These are phyloP conservation scores for Candoia aspera DNA, from an alignment of 2,113 vertebrate genomes.

Conservation along the genomic window DNA sequence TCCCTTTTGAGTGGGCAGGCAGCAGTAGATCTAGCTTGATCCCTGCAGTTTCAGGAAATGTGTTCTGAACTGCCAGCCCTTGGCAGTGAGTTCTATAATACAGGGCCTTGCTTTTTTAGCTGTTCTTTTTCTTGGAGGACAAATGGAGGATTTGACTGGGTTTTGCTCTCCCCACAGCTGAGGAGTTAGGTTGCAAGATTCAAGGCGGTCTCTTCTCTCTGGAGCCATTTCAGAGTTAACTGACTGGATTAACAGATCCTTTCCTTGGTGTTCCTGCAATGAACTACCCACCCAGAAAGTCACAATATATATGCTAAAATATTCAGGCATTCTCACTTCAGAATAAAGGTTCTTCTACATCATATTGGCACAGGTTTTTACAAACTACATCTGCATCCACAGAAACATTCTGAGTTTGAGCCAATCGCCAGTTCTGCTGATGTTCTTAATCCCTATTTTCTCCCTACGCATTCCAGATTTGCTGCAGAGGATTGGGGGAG, in stretches of 20 bases:
- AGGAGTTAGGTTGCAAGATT: not conserved
- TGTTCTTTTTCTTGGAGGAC: no score
- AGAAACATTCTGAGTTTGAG: not conserved
- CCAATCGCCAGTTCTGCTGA: not conserved
- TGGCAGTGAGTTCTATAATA: no score
- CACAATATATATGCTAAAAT: not conserved
- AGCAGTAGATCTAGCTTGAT: not conserved
- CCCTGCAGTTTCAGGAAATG: not conserved
- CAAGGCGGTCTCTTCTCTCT: not conserved
- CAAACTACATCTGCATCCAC: not conserved
- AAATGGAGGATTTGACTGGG: not conserved
- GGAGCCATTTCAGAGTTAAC: not conserved
- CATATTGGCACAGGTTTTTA: no score
- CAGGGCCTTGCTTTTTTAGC: no score
- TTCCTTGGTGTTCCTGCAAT: not conserved
- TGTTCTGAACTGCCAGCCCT: not conserved
- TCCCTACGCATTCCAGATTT: not conserved
- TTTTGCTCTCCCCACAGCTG: not conserved
- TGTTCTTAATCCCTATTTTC: not conserved
- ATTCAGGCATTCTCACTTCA: not conserved
- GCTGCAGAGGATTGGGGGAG: not conserved
- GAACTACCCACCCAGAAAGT: not conserved
- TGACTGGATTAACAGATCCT: not conserved
- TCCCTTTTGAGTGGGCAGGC: not conserved
- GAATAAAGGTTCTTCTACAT: not conserved